Evolutionary conservation across 2,797 vertebrate genomes (phyloP).

Genomic region (Tokudaia muenninki): DNA sequence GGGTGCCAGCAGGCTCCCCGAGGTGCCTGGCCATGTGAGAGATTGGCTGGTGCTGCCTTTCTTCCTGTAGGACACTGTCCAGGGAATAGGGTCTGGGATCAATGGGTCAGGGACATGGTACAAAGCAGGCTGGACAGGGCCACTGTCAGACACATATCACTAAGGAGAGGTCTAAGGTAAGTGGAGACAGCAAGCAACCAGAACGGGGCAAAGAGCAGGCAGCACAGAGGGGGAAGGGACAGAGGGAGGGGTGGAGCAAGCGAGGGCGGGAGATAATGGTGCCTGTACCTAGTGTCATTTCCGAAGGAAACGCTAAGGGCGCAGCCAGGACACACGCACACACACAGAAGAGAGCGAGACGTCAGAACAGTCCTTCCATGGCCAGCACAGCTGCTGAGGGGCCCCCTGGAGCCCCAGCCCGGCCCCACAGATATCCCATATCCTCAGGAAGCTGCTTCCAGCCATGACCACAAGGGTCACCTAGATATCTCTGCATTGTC

Average conservation of each 20-base stretch:
- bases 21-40: neutral
- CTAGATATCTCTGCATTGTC: neutral
- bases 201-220: slow-evolving; percentile 65
- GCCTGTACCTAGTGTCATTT: slow-evolving; percentile 95
- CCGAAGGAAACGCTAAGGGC: slow-evolving; percentile 94
- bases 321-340: slow-evolving; percentile 88
- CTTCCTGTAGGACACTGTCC: neutral
- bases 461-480: accelerated
- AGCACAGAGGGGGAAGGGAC: slow-evolving; percentile 66
- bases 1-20: neutral
- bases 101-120: neutral
- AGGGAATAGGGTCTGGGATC: neutral
- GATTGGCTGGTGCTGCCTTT: neutral
- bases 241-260: slow-evolving; percentile 82
- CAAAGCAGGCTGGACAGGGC: slow-evolving; percentile 54
- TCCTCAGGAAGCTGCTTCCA: neutral
- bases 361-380: slow-evolving; percentile 86
- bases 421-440: neutral
- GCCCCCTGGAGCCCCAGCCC: neutral
- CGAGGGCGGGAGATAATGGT: slow-evolving; percentile 79
- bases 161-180: slow-evolving; percentile 71
- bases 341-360: slow-evolving; percentile 89
- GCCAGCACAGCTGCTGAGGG: slow-evolving; percentile 10
- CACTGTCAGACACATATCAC: slow-evolving; percentile 64
- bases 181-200: slow-evolving; percentile 63